These are phyloP conservation scores for Paelopatides confundens DNA, from an alignment of 53 echinoderm and acorn worm genomes.

Conservation along the genomic window DNA sequence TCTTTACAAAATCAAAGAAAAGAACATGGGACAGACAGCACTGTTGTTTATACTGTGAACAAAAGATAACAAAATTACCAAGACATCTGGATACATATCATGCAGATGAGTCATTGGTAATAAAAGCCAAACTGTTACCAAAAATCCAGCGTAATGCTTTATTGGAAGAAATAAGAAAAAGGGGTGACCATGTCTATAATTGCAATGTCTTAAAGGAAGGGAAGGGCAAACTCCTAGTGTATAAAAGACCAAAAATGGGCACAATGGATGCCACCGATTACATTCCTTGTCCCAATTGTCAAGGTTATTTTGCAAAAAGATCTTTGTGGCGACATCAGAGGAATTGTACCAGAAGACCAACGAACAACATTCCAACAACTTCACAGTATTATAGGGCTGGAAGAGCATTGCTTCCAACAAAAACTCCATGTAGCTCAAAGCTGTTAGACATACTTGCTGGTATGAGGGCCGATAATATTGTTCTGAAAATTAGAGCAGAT, in stretches of 20 bases:
- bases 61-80: neutral
- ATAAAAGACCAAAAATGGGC: slow-evolving; percentile 4
- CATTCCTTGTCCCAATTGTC: neutral
- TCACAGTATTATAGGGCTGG: neutral
- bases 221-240: neutral
- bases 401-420: neutral
- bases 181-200: slow-evolving; percentile 19
- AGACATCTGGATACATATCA: neutral
- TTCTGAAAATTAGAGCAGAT: neutral
- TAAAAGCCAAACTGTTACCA: neutral
- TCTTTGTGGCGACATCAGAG: neutral
- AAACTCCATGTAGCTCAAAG: neutral
- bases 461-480: slow-evolving; percentile 1
- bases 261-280: neutral
- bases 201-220: neutral
- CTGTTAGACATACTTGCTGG: neutral
- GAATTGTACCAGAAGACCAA: neutral
- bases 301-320: neutral
- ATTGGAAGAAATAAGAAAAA: slow-evolving; percentile 12
- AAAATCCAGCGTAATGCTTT: neutral
- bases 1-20: neutral
- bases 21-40: slow-evolving; percentile 34
- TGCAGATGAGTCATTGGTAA: neutral
- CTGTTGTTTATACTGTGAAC: slow-evolving; percentile 1
- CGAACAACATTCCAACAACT: neutral